Evolutionary conservation across 2,888 invertebrate genomes (phyloP).

Genomic region (Nomada hirtipes): DNA sequence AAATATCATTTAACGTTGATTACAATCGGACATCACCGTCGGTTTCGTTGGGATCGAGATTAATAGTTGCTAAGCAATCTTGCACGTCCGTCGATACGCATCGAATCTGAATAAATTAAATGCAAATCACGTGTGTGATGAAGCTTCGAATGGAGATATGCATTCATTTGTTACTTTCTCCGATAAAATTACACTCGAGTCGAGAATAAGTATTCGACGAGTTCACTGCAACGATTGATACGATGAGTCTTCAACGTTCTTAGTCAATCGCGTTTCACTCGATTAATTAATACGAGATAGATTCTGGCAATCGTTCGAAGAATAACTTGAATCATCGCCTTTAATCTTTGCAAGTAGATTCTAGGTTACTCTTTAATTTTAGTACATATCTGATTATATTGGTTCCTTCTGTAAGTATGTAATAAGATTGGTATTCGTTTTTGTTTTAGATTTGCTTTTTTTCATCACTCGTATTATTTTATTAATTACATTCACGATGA

Average conservation of each 20-base stretch:
- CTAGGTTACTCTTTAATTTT: too few relatives aligned
- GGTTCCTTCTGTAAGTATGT: too few relatives aligned
- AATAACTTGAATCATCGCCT: too few relatives aligned
- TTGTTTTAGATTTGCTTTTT: too few relatives aligned
- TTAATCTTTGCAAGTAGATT: too few relatives aligned
- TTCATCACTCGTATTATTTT: too few relatives aligned
- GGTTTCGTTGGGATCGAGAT: conserved; percentile 22
- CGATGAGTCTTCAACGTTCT: too few relatives aligned
- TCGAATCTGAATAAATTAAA: conserved; percentile 23
- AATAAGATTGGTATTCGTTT: too few relatives aligned
- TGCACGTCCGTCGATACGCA: not conserved
- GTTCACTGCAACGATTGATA: not conserved
- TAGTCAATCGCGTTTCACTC: not conserved
- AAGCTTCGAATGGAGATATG: not conserved
- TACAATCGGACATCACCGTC: conserved; percentile 2
- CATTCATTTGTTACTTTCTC: conserved; percentile 21
- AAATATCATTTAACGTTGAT: conserved; percentile 28
- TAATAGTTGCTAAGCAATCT: conserved; percentile 17
- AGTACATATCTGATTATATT: too few relatives aligned
- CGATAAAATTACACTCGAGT: not conserved
- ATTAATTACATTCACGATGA: too few relatives aligned
- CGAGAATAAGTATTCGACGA: not conserved
- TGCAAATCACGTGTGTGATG: conserved; percentile 1
- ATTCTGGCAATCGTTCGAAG: too few relatives aligned
- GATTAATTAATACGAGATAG: not conserved